phyloP scores from a whole-genome alignment of 1,140 invertebrate genomes.

The Lepidotrigona ventralis region DNA sequence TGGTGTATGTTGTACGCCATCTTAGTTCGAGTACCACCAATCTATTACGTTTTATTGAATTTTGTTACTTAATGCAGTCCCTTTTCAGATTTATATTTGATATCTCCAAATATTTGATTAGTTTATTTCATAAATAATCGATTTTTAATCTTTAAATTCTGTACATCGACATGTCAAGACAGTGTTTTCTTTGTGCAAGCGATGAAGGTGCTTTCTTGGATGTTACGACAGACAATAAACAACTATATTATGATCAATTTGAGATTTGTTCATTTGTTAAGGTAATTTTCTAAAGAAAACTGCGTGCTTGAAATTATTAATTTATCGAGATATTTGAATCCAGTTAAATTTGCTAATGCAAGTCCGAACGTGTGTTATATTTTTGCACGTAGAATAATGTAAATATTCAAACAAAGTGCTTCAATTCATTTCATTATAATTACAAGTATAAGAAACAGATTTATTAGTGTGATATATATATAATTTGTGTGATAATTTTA shows the following conservation, averaged over 20 bases:
- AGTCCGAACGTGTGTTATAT: slow-evolving; percentile 17
- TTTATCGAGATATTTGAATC: background rate
- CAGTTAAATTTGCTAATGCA: background rate
- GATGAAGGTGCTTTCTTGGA: slow-evolving; percentile 76
- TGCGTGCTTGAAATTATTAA: background rate
- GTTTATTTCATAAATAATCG: background rate
- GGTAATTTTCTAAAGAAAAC: slow-evolving; percentile 56
- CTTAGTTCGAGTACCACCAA: slow-evolving; percentile 36
- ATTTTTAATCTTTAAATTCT: background rate
- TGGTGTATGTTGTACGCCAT: slow-evolving; percentile 21
- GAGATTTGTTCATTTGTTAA: slow-evolving; percentile 69
- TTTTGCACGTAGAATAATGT: slow-evolving; percentile 6
- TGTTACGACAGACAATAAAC: slow-evolving; percentile 57
- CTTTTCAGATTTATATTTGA: background rate
- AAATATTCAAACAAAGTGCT: background rate
- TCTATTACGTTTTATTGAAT: slow-evolving; percentile 21
- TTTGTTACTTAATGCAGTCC: background rate
- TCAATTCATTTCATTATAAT: background rate
- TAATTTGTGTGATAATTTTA: too few relatives aligned
- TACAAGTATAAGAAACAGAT: background rate
- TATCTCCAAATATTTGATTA: background rate
- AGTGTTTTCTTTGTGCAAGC: slow-evolving; percentile 73
- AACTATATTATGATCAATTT: slow-evolving; percentile 60
- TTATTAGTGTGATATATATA: too few relatives aligned
- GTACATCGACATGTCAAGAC: slow-evolving; percentile 61